Percentiles rank a stretch among this genome's conserved stretches.
Evolutionary conservation across 2,797 vertebrate genomes (phyloP).

Genomic region (Lemur catta): DNA sequence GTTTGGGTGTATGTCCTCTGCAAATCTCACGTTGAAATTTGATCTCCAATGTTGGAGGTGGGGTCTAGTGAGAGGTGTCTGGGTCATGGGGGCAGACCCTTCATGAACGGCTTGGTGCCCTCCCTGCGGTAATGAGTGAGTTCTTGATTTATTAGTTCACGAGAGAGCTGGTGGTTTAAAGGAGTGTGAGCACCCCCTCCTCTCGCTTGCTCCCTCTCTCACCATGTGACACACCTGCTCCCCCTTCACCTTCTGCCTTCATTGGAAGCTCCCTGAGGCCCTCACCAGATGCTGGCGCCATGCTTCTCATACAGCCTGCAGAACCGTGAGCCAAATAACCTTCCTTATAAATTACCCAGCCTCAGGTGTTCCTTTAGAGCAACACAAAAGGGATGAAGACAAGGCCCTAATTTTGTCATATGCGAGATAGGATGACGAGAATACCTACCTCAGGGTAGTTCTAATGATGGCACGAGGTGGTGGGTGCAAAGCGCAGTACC

Average conservation of each 20-base stretch:
- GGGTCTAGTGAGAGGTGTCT: background rate
- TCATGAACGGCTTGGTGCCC: background rate
- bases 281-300: background rate
- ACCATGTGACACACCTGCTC: background rate
- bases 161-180: background rate
- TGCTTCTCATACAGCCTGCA: background rate
- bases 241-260: background rate
- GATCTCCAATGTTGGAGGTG: background rate
- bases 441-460: rapidly evolving
- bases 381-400: background rate
- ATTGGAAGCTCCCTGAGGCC: background rate
- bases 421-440: background rate
- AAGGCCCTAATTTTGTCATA: slow-evolving; percentile 16
- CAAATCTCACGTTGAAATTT: background rate
- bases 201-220: background rate
- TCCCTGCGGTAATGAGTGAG: background rate
- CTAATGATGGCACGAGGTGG: background rate
- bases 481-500: background rate
- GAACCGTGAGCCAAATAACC: background rate
- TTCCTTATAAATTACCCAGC: background rate
- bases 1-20: background rate
- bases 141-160: background rate
- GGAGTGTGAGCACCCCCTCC: background rate
- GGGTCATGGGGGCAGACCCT: background rate
- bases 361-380: background rate